Conservation (phyloP, 1,140 invertebrate species). For the Amphibalanus amphitrite region DNA sequence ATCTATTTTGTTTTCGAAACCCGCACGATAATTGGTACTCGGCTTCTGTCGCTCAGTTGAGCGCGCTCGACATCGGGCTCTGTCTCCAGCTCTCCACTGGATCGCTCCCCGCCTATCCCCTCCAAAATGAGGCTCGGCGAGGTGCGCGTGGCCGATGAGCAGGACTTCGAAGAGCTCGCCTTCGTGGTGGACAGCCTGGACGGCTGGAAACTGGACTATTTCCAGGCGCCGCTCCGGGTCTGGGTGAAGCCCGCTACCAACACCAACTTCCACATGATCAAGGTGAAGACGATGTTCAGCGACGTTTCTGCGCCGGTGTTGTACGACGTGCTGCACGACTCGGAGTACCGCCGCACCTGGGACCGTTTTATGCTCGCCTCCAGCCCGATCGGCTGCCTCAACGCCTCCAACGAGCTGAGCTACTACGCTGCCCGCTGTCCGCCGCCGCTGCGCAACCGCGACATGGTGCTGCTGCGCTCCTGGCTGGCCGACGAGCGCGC, state of each 20-base stretch:
- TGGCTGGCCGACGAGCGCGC: constrained; percentile 70
- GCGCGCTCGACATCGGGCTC: too few species aligned
- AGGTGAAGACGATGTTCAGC: constrained; percentile 51
- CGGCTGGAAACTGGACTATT: too few species aligned
- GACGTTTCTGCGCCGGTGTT: constrained; percentile 52
- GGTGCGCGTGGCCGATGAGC: too few species aligned
- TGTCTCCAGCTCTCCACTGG: too few species aligned
- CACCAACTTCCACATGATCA: constrained; percentile 46
- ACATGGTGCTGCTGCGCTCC: constrained; percentile 76
- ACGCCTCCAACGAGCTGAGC: constrained; percentile 81
- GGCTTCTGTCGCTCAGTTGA: too few species aligned
- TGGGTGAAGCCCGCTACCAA: constrained; percentile 24
- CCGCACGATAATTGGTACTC: too few species aligned
- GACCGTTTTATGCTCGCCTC: constrained; percentile 71
- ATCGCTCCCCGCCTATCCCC: too few species aligned
- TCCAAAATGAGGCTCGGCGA: too few species aligned
- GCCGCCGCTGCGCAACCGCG: constrained; percentile 67
- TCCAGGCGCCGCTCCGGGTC: too few species aligned
- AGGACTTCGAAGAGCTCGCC: too few species aligned
- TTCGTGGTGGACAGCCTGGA: too few species aligned
- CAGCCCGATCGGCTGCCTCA: constrained; percentile 69
- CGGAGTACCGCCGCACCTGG: constrained; percentile 71
- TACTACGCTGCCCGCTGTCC: constrained; percentile 66
- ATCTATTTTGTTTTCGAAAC: too few species aligned
- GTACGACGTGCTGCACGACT: constrained; percentile 78